These are phyloP conservation scores for Hassar affinis DNA, from an alignment of 2,113 vertebrate species.

Conservation along the genomic window DNA sequence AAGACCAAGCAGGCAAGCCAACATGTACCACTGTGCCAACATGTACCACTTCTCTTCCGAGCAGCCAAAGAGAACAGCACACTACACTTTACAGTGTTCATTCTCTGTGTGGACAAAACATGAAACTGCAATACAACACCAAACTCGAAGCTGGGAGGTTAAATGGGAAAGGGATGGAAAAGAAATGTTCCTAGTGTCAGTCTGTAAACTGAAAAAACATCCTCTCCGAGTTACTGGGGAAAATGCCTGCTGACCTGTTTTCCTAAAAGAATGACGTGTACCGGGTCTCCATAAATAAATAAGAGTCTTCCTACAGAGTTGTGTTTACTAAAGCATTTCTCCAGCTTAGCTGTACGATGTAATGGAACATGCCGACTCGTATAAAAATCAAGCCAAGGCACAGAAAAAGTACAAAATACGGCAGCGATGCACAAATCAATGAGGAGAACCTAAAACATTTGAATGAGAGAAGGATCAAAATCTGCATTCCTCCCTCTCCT, in stretches of 20 bases:
- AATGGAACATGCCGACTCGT: constrained; percentile 37
- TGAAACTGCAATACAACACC: background rate
- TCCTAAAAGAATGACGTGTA: constrained; percentile 40
- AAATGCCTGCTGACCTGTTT: constrained; percentile 38
- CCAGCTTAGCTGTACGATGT: constrained; percentile 55
- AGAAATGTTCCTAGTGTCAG: constrained; percentile 10
- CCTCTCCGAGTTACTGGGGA: constrained; percentile 11
- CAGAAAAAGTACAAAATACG: constrained; percentile 18
- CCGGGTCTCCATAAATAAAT: constrained; percentile 61
- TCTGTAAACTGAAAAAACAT: constrained; percentile 35
- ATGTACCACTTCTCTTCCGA: constrained; percentile 9
- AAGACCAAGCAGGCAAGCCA: constrained; percentile 41
- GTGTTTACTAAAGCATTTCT: constrained; percentile 51
- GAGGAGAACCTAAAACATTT: constrained; percentile 45
- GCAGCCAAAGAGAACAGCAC: background rate
- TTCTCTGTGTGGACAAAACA: background rate
- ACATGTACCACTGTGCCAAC: constrained; percentile 1
- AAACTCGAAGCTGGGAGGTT: background rate
- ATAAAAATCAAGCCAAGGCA: constrained; percentile 39
- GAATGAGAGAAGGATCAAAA: constrained; percentile 38
- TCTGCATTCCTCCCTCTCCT: constrained; percentile 8
- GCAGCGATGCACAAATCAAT: constrained; percentile 25
- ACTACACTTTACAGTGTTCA: constrained; percentile 4
- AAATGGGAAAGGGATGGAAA: constrained; percentile 21
- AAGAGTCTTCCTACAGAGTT: constrained; percentile 40